phyloP scores from a whole-genome alignment of 2,113 vertebrate genomes.

The Sisor rabdophorus region DNA sequence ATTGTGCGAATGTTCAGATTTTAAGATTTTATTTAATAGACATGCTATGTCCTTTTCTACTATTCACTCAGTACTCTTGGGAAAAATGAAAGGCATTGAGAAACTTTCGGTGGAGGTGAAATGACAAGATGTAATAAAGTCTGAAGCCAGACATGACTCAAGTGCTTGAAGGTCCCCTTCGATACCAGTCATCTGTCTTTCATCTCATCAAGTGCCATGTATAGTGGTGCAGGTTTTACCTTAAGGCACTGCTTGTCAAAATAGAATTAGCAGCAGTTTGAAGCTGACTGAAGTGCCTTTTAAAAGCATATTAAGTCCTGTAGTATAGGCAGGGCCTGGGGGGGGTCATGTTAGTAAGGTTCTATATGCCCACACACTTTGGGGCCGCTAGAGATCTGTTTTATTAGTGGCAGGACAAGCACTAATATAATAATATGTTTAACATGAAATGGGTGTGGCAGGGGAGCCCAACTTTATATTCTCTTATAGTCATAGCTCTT shows the following conservation, averaged over 20 bases:
- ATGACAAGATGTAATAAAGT: slow-evolving; percentile 2
- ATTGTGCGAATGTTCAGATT: too few relatives aligned
- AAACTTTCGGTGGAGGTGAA: neutral
- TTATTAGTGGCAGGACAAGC: too few relatives aligned
- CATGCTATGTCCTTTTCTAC: too few relatives aligned
- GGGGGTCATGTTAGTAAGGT: too few relatives aligned
- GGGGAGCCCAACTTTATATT: too few relatives aligned
- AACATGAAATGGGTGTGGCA: too few relatives aligned
- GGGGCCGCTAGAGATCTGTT: too few relatives aligned
- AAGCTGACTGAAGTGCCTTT: slow-evolving; percentile 36
- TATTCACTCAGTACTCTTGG: neutral
- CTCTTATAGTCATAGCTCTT: too few relatives aligned
- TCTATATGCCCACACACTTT: too few relatives aligned
- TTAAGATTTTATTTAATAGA: too few relatives aligned
- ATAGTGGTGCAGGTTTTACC: slow-evolving; percentile 11
- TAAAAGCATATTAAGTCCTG: neutral
- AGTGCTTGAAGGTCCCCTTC: neutral
- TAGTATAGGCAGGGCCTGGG: neutral
- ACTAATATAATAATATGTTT: too few relatives aligned
- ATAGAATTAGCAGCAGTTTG: slow-evolving; percentile 21
- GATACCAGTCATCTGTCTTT: slow-evolving; percentile 14
- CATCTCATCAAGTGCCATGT: slow-evolving; percentile 22
- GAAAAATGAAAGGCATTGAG: neutral
- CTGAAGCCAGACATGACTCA: neutral
- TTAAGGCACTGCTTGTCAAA: slow-evolving; percentile 29